Evolutionary conservation across 2,888 invertebrate species (phyloP).

Genomic region (Zygothrica quintamaculata): DNA sequence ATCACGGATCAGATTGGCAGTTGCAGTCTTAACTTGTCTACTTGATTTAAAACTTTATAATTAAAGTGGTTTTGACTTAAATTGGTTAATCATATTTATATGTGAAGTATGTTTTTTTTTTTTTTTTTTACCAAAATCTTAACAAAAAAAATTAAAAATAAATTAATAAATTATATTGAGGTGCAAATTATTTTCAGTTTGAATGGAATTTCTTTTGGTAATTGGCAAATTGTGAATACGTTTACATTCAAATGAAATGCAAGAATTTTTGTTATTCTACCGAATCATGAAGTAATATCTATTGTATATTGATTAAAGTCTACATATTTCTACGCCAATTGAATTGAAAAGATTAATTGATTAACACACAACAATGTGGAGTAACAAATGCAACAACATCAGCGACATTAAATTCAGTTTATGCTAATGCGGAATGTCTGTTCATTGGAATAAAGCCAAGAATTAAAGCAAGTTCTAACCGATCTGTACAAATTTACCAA

Average conservation of each 20-base stretch:
- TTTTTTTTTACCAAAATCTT: conserved; percentile 38
- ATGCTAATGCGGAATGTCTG: too few relatives aligned
- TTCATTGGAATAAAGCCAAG: too few relatives aligned
- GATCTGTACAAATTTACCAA: too few relatives aligned
- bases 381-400: too few relatives aligned
- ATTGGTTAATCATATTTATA: conserved; percentile 76
- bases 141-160: conserved; percentile 1
- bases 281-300: conserved; percentile 1
- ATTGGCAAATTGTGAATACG: conserved; percentile 34
- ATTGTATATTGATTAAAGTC: neutral
- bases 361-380: neutral
- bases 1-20: conserved; percentile 43
- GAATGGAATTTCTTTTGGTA: conserved; percentile 42
- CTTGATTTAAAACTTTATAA: conserved; percentile 61
- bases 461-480: too few relatives aligned
- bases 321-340: neutral
- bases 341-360: neutral
- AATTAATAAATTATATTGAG: conserved; percentile 27
- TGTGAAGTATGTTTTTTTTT: too few relatives aligned
- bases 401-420: too few relatives aligned
- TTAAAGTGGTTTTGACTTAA: conserved; percentile 79
- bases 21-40: conserved; percentile 48
- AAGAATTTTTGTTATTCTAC: conserved; percentile 34
- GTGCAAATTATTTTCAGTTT: conserved; percentile 26
- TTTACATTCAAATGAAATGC: conserved; percentile 39